phyloP scores from a whole-genome alignment of 37 sponge, comb jelly and placozoan genomes.

The Eunapius fragilis region DNA sequence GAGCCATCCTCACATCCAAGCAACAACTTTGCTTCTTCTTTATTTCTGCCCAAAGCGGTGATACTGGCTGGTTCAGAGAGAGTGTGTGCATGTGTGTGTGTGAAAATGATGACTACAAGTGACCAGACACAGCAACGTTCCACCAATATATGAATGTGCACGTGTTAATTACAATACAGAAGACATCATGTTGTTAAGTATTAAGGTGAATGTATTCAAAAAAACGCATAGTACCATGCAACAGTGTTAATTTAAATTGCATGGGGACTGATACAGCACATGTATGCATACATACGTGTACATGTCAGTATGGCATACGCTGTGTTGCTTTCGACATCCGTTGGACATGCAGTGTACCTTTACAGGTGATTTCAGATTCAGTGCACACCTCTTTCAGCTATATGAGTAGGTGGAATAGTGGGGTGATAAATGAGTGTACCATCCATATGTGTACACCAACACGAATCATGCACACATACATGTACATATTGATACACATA shows the following conservation, averaged over 20 bases:
- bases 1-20: constrained; percentile 66
- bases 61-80: background rate
- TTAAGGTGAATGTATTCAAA: no score
- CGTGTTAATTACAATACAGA: no score
- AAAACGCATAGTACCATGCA: no score
- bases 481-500: constrained; percentile 15
- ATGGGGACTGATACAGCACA: no score
- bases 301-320: constrained; percentile 16
- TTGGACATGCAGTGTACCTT: background rate
- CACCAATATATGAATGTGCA: no score
- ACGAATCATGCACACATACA: constrained; percentile 12
- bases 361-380: background rate
- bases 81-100: background rate
- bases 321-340: constrained; percentile 84
- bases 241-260: no score
- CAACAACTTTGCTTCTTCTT: constrained; percentile 48
- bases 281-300: background rate
- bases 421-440: background rate
- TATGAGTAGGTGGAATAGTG: background rate
- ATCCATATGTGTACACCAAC: background rate
- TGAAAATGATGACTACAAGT: no score
- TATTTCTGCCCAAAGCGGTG: constrained; percentile 25
- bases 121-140: no score
- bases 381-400: background rate
- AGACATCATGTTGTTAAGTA: no score